phyloP scores from a whole-genome alignment of 2,113 vertebrate species.

The Potamarius usumacintae region DNA sequence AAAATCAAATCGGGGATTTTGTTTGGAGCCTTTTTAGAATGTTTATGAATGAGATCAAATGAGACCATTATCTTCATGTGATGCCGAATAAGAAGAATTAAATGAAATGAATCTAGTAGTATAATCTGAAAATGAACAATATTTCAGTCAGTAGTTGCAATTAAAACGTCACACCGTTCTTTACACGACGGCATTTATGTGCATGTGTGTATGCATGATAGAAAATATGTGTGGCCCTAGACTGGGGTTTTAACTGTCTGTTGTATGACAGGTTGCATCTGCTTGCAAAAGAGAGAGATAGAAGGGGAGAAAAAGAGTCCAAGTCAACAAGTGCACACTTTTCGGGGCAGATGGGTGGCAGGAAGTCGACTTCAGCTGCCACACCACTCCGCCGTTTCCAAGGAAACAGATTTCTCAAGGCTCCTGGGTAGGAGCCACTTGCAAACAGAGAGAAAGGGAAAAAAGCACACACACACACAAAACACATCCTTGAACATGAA shows the following conservation, averaged over 20 bases:
- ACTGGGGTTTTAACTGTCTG: neutral
- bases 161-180: neutral
- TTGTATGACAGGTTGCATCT: neutral
- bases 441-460: neutral
- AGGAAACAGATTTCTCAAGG: conserved; percentile 54
- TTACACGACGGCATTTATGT: neutral
- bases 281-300: neutral
- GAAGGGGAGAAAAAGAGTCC: conserved; percentile 10
- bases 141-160: neutral
- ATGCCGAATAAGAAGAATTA: neutral
- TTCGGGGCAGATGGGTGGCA: conserved; percentile 50
- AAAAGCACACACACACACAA: neutral
- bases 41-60: neutral
- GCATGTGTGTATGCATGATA: neutral
- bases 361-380: conserved; percentile 55
- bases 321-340: conserved; percentile 34
- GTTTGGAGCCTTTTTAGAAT: neutral
- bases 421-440: conserved; percentile 45
- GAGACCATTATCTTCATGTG: neutral
- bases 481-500: conserved; percentile 19
- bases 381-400: conserved; percentile 55
- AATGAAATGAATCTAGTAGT: neutral
- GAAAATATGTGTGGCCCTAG: neutral
- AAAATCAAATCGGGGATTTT: neutral
- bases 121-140: neutral